Conservation (phyloP, 2,113 vertebrate species). For the Cavia porcellus region DNA sequence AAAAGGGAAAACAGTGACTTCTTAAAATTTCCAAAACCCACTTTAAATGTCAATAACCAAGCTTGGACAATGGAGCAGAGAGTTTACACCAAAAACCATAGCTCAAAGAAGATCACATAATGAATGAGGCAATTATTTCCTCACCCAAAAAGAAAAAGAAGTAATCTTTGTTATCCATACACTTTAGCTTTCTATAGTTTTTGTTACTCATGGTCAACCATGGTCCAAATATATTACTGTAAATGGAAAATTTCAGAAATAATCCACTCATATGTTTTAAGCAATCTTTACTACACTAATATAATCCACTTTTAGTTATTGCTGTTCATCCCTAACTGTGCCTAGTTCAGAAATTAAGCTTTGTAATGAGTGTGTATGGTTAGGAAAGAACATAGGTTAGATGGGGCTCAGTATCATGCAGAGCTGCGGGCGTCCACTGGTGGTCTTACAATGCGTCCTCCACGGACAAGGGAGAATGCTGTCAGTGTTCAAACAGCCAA, state of each 20-base stretch:
- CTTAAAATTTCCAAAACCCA: neutral
- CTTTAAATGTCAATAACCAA: conserved; percentile 8
- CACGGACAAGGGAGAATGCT: neutral
- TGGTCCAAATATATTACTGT: neutral
- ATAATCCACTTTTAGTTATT: neutral
- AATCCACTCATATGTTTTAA: neutral
- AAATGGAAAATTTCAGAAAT: neutral
- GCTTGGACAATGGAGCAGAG: neutral
- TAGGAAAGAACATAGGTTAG: neutral
- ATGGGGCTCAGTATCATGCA: neutral
- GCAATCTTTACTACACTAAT: neutral
- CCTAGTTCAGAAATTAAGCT: neutral
- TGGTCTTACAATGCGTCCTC: too few species aligned
- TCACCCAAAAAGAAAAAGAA: neutral
- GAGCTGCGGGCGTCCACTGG: neutral
- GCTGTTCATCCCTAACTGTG: neutral
- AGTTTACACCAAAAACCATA: neutral
- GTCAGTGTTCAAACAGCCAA: neutral
- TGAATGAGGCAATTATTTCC: neutral
- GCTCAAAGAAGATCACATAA: neutral
- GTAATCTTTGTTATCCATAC: neutral
- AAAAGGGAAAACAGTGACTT: neutral
- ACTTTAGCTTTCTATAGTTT: neutral
- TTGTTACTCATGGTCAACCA: neutral
- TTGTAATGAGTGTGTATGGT: neutral